A percentile compares a stretch with the other conserved stretches of the same genome.
These are phyloP conservation scores for Pyrrhia umbra DNA, from an alignment of 2,888 invertebrate species.

Conservation along the genomic window DNA sequence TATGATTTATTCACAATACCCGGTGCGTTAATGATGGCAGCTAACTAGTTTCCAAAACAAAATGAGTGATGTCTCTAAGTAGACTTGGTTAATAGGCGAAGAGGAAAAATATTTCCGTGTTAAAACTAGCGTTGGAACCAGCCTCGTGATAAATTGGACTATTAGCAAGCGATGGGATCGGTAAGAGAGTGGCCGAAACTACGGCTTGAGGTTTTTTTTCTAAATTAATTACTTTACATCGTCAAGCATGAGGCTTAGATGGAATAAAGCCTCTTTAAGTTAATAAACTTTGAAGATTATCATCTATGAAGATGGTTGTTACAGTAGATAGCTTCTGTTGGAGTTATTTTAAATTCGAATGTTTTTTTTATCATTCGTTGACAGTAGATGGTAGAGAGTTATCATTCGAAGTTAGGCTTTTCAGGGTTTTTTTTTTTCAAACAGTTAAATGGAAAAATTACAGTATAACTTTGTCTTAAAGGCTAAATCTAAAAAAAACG, in stretches of 20 bases:
- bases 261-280: background rate
- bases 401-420: background rate
- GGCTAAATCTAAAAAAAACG: no score
- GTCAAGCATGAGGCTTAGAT: background rate
- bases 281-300: background rate
- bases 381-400: background rate
- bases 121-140: constrained; percentile 37
- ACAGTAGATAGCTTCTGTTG: background rate
- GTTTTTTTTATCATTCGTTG: background rate
- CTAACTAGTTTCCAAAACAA: constrained; percentile 65
- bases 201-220: constrained; percentile 12
- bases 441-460: no score
- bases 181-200: constrained; percentile 20
- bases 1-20: constrained; percentile 69
- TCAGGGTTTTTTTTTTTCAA: no score
- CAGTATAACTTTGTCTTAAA: no score
- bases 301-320: background rate
- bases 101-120: constrained; percentile 53
- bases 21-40: constrained; percentile 59
- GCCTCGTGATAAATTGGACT: constrained; percentile 58
- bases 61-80: constrained; percentile 55
- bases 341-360: background rate
- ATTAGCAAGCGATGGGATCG: constrained; percentile 49
- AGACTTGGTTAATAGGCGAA: constrained; percentile 50
- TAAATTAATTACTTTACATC: constrained; percentile 21